Evolutionary conservation across 2,888 invertebrate genomes (phyloP).

Genomic region (Glyphotaelius pellucidus): DNA sequence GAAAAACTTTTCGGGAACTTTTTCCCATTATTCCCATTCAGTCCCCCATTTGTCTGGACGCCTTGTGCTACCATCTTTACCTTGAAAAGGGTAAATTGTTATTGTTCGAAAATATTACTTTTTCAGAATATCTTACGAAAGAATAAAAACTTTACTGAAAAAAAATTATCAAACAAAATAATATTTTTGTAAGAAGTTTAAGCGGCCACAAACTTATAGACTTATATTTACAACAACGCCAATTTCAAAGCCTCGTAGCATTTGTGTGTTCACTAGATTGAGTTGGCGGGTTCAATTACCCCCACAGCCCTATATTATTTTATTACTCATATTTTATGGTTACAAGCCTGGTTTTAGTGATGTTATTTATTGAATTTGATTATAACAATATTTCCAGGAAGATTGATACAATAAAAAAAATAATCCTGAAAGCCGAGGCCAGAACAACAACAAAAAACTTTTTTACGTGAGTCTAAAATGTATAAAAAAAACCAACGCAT

Average conservation of each 20-base stretch:
- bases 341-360: background rate
- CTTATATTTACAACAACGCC: background rate
- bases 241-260: background rate
- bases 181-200: background rate
- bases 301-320: background rate
- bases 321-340: background rate
- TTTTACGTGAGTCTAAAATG: background rate
- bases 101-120: constrained; percentile 12
- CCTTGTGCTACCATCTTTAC: constrained; percentile 94
- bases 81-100: constrained; percentile 70
- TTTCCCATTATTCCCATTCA: constrained; percentile 82
- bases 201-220: background rate
- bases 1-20: constrained; percentile 91
- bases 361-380: background rate
- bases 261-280: background rate
- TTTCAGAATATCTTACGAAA: background rate
- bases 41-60: constrained; percentile 91
- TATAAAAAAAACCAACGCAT: background rate
- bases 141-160: background rate
- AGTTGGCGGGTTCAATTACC: background rate
- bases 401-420: background rate
- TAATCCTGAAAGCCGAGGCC: background rate
- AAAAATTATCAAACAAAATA: background rate
- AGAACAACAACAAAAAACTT: background rate
- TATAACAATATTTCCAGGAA: background rate